Base-by-base conservation (phyloP, 92 coral and sea anemone genomes). In the Paragorgia papillata region DNA sequence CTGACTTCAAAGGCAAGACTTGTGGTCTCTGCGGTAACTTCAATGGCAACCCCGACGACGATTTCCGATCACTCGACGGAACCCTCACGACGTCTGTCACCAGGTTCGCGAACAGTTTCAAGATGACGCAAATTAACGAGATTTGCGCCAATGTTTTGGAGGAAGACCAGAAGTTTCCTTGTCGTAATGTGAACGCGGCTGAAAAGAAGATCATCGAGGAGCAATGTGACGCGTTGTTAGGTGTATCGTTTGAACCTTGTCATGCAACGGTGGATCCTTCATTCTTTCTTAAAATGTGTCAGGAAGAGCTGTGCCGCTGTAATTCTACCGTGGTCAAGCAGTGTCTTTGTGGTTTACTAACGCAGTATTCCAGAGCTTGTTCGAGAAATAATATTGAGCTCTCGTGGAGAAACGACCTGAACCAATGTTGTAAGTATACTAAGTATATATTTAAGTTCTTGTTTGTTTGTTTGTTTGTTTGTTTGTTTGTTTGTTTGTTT, bases 11-110 rank as follows among this genome's bases (percentile, higher is more conserved):
- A 40, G 88, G 88, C 88, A 88, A 69, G 28, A 90, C 96, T 30
- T 90, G 96, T 34, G 96, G 96, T 3, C 80, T 90, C n/a, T 90
- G 96, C 80, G 96, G 96, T 40, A 90, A 90, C 86, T 85, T 81
- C 76, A 90, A 90, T 54, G 92, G 91, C 25, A 58, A 57, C 41
- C 92, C 92, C 65, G 85, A 85, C 59, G 96, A 90, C 46, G 96
- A 90, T 62, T 24, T 90, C 60, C 75, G 75, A 62, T 85, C 92
- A 51, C 71, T 80, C 17, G 74, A 81, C 44, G 88, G 92, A 49
- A 91, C 85, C 43, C 85, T 33, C 33, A 87, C 87, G 30, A 80
- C 85, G 18, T 90, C 96, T 15, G 89, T 88, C 31, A 89, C 96
- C 41, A 76, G 61, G 80, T 90, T 90, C 71, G 96, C 85, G 39